Conservation (phyloP, 2,888 invertebrate species). For the Heliconius aoede region DNA sequence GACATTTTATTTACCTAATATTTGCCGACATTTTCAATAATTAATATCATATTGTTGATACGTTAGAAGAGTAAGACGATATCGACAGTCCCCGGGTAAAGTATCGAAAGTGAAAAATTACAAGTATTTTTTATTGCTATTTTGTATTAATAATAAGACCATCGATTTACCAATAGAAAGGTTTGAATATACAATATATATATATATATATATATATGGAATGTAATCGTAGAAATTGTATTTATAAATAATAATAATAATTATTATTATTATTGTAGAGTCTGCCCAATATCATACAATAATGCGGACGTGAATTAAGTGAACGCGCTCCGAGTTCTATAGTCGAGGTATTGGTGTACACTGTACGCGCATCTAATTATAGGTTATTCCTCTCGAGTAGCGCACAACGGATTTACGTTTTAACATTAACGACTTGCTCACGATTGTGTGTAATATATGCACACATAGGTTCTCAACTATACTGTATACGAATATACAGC, state of each 20-base stretch:
- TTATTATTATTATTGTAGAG: constrained; percentile 29
- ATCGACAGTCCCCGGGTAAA: no score
- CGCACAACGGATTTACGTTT: constrained; percentile 76
- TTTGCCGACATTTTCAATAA: not conserved
- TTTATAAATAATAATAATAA: constrained; percentile 4
- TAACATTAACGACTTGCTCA: constrained; percentile 78
- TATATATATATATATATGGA: not conserved
- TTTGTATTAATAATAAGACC: no score
- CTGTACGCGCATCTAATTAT: constrained; percentile 81
- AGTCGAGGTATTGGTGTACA: constrained; percentile 61
- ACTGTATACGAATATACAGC: constrained; percentile 49
- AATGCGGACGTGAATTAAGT: constrained; percentile 39
- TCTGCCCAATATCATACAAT: constrained; percentile 41
- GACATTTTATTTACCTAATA: not conserved
- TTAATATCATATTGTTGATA: not conserved
- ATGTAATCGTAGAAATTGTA: not conserved
- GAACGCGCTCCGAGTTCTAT: constrained; percentile 44
- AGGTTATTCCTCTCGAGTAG: constrained; percentile 81
- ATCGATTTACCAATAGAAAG: not conserved
- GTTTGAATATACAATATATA: not conserved
- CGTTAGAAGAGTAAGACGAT: not conserved
- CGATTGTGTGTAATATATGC: constrained; percentile 59
- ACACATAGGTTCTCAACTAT: constrained; percentile 22
- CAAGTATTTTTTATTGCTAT: no score
- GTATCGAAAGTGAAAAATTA: no score